Evolutionary conservation across 2,113 vertebrate species (phyloP).

Genomic region (Ranitomeya variabilis): DNA sequence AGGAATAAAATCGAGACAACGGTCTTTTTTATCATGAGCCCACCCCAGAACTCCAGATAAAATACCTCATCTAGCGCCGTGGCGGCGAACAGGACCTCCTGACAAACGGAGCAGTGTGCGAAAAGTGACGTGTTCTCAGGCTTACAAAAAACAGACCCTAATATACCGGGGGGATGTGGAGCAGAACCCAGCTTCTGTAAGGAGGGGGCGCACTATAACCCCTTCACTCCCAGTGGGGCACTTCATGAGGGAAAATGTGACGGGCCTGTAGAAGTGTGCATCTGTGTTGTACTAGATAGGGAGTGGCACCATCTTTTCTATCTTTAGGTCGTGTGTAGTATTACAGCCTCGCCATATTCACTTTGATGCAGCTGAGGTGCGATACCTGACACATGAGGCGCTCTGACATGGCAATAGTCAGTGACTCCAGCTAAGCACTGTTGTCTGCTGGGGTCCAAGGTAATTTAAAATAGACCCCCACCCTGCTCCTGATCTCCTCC

Average conservation of each 20-base stretch:
- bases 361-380: background rate
- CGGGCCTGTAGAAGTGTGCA: background rate
- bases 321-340: background rate
- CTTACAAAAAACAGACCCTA: constrained; percentile 17
- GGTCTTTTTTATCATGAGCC: constrained; percentile 9
- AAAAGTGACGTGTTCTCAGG: background rate
- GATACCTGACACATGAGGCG: background rate
- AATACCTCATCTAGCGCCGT: background rate
- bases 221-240: background rate
- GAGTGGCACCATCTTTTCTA: background rate
- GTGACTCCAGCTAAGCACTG: too few relatives aligned
- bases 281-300: too few relatives aligned
- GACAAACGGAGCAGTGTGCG: constrained; percentile 31
- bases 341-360: background rate
- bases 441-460: too few relatives aligned
- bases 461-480: too few relatives aligned
- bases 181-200: background rate
- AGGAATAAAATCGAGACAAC: constrained; percentile 7
- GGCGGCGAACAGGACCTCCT: background rate
- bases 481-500: background rate
- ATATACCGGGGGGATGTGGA: constrained; percentile 15
- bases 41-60: background rate
- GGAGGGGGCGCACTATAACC: background rate
- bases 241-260: background rate
- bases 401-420: too few relatives aligned